Base-by-base conservation (phyloP, 2,888 invertebrate species). In the Gastracanthus pulcherrimus region DNA sequence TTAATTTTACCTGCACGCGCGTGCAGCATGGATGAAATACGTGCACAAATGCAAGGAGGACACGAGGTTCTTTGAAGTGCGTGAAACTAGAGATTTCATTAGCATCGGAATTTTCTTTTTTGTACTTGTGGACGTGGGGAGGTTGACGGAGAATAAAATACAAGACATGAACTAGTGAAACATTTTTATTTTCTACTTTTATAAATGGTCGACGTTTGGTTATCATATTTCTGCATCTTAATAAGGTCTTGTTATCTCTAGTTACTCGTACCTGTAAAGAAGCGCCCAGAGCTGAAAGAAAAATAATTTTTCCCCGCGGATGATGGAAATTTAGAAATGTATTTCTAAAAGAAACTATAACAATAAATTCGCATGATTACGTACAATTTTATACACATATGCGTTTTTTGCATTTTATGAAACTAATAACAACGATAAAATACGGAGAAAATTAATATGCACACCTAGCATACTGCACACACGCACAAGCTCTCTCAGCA, bases 351-450 rank as follows among this genome's bases (percentile, higher is more conserved):
- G 34, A 31, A 31, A 19, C 36, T 31, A 62, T 62, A 62, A 34
- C 62, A 34, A 62, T 62, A 62, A 62, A 62, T 62, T 19, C 19
- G 9, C 19, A 16, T 34, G 34, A 62, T 62, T 62, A 19, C 34
- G 7, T n/a, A n/a, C 31, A 34, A 36, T 55, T 55, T 55, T 55
- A 55, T 55, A 55, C 55, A 9, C 23, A 11, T 19, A 31, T 34
- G 34, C 34, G 34, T 34, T 36, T 34, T 34, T 62, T 34, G 11
- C 62, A 16, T 19, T 62, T 62, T 62, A 62, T 62, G 62, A 36
- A 62, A 62, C 34, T 62, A 62, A 62, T 62, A 62, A 62, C 34
- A 19, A 62, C 31, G 34, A 36, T 62, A n/a, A 62, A 62, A 62
- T 62, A 62, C n/a, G 34, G 19, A 19, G 19, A 36, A 36, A 62